Evolutionary conservation across 2,113 vertebrate genomes (phyloP).

Genomic region (Prochilodus magdalenae): DNA sequence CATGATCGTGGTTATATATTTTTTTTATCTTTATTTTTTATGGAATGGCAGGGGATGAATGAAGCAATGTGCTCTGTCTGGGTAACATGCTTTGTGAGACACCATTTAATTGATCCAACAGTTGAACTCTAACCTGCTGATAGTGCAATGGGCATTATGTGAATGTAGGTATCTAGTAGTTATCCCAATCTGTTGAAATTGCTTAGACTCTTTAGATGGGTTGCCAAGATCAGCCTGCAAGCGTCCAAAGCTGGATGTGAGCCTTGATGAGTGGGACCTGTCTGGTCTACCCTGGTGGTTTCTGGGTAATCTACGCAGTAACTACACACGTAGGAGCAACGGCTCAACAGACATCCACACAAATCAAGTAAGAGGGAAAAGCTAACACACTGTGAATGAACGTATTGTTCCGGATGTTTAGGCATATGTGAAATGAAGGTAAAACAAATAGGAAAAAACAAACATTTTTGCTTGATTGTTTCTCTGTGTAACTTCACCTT

Average conservation of each 20-base stretch:
- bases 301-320: conserved; percentile 93
- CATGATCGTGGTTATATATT: too few species aligned
- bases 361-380: conserved; percentile 87
- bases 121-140: not conserved
- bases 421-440: too few species aligned
- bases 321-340: conserved; percentile 89
- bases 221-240: conserved; percentile 80
- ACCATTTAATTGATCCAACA: too few species aligned
- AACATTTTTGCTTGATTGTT: too few species aligned
- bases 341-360: conserved; percentile 96
- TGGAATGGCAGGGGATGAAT: too few species aligned
- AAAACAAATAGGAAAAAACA: too few species aligned
- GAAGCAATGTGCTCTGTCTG: too few species aligned
- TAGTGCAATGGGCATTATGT: too few species aligned
- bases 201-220: conserved; percentile 77
- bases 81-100: too few species aligned
- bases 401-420: not conserved
- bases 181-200: not conserved
- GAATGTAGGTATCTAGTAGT: too few species aligned
- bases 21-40: too few species aligned
- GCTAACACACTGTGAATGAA: conserved; percentile 35
- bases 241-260: conserved; percentile 87
- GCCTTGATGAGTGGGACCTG: conserved; percentile 93
- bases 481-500: too few species aligned
- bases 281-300: conserved; percentile 99